Conservation (phyloP, 2,888 invertebrate species). For the Pollenia labialis region DNA sequence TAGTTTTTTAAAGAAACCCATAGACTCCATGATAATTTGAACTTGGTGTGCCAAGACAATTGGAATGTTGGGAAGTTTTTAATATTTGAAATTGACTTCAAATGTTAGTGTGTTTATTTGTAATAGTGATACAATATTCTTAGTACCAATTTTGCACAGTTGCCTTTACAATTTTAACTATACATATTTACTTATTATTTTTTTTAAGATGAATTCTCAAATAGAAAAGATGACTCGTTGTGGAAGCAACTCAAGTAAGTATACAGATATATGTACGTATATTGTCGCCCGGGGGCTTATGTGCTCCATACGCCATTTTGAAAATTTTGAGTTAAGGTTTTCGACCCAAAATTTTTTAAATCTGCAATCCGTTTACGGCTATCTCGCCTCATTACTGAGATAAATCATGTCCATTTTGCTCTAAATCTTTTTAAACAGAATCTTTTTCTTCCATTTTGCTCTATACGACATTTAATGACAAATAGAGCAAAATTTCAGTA, state of each 20-base stretch:
- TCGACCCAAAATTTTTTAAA: too few relatives aligned
- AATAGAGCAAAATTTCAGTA: too few relatives aligned
- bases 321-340: too few relatives aligned
- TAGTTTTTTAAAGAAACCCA: conserved; percentile 14
- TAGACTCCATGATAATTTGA: conserved; percentile 6
- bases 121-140: conserved; percentile 5
- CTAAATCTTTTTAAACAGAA: too few relatives aligned
- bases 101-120: conserved; percentile 24
- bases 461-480: too few relatives aligned
- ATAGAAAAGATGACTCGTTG: not conserved
- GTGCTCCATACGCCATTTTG: too few relatives aligned
- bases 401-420: too few relatives aligned
- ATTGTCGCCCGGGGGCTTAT: too few relatives aligned
- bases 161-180: conserved; percentile 25
- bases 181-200: not conserved
- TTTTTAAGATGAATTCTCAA: conserved; percentile 10
- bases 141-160: conserved; percentile 26
- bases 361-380: too few relatives aligned
- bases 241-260: conserved; percentile 16
- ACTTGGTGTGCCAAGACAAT: not conserved
- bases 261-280: too few relatives aligned
- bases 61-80: conserved; percentile 11
- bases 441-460: too few relatives aligned
- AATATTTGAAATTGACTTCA: not conserved
- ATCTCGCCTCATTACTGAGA: too few relatives aligned